Conservation (phyloP, 1,140 invertebrate species). For the Drosophila tsacasi region DNA sequence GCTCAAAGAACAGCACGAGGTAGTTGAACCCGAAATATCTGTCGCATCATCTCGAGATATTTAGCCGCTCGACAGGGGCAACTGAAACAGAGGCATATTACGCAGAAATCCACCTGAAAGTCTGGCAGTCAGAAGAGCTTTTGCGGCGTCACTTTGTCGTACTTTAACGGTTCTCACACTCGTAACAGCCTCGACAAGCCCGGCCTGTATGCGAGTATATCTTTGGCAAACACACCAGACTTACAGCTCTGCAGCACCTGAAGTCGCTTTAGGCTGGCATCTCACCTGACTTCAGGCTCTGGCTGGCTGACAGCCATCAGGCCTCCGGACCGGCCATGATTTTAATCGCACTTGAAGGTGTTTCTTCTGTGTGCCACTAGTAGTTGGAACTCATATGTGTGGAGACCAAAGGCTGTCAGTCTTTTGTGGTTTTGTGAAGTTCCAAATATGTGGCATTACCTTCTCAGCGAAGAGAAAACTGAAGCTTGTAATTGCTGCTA, state of each 20-base stretch:
- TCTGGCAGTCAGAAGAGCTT: slow-evolving; percentile 45
- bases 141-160: slow-evolving; percentile 58
- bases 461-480: slow-evolving; percentile 15
- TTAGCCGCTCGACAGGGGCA: slow-evolving; percentile 36
- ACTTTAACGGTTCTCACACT: slow-evolving; percentile 80
- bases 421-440: slow-evolving; percentile 17
- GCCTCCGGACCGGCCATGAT: slow-evolving; percentile 36
- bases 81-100: slow-evolving; percentile 48
- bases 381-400: slow-evolving; percentile 19
- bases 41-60: slow-evolving; percentile 73
- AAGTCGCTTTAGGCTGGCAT: slow-evolving; percentile 20
- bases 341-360: slow-evolving; percentile 53
- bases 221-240: slow-evolving; percentile 66
- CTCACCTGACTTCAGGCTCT: slow-evolving; percentile 13
- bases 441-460: slow-evolving; percentile 22
- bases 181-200: slow-evolving; percentile 56
- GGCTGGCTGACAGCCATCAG: slow-evolving; percentile 39
- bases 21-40: slow-evolving; percentile 66
- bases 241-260: slow-evolving; percentile 57
- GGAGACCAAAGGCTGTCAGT: slow-evolving; percentile 13
- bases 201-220: slow-evolving; percentile 62
- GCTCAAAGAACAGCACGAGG: slow-evolving; percentile 20
- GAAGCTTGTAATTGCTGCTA: slow-evolving; percentile 19
- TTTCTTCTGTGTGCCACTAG: slow-evolving; percentile 35
- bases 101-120: slow-evolving; percentile 34